These are phyloP conservation scores for Scyliorhinus canicula DNA, from an alignment of 2,797 vertebrate genomes.

Conservation along the genomic window DNA sequence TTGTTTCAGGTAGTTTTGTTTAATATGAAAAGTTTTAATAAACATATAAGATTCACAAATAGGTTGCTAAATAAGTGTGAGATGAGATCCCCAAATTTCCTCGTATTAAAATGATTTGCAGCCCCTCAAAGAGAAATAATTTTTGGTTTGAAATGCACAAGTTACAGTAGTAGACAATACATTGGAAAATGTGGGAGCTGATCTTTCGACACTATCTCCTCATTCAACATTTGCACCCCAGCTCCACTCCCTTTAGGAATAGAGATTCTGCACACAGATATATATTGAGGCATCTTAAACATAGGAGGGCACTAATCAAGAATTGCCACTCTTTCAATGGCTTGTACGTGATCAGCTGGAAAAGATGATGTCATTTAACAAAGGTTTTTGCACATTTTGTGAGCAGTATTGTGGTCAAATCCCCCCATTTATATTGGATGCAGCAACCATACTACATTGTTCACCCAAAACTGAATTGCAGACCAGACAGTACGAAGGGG, in stretches of 20 bases:
- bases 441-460: background rate
- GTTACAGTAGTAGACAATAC: no score
- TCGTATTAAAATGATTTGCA: conserved; percentile 12
- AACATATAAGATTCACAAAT: background rate
- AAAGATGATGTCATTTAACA: background rate
- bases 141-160: background rate
- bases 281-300: background rate
- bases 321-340: background rate
- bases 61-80: background rate
- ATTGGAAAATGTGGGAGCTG: background rate
- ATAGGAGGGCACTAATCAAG: background rate
- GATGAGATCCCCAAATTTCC: background rate
- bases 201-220: background rate
- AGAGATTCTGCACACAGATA: background rate
- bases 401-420: background rate
- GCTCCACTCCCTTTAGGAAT: no score
- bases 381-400: background rate
- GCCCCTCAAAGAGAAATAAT: background rate
- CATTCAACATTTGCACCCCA: background rate
- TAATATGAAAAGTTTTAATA: no score
- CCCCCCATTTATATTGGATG: background rate
- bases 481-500: background rate
- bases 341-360: background rate
- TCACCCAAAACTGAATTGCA: background rate
- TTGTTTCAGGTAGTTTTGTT: no score